phyloP scores from a whole-genome alignment of 2,888 invertebrate species.

The Agrenia bidenticulata region DNA sequence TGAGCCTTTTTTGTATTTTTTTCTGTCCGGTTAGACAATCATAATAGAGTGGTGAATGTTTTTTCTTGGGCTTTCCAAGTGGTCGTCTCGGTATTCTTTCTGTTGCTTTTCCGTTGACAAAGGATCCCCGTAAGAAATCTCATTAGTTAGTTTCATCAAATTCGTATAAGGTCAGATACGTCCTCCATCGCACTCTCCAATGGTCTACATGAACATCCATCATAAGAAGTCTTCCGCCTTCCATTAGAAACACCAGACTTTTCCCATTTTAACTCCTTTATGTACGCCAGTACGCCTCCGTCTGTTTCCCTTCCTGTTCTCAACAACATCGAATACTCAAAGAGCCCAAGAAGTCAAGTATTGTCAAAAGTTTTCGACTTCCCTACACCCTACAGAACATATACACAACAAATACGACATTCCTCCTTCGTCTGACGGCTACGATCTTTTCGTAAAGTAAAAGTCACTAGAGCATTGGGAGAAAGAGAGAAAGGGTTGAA shows the following conservation, averaged over 20 bases:
- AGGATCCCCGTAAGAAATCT: constrained; percentile 42
- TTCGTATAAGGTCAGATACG: constrained; percentile 8
- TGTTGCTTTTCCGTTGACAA: constrained; percentile 27
- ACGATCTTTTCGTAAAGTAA: neutral
- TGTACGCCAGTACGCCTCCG: constrained; percentile 30
- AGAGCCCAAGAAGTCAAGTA: constrained; percentile 5
- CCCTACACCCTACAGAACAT: neutral
- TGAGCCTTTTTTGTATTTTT: constrained; percentile 43
- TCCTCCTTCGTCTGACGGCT: neutral
- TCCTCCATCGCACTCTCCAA: neutral
- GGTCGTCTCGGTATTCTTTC: constrained; percentile 5
- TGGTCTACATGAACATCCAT: neutral
- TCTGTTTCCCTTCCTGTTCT: constrained; percentile 21
- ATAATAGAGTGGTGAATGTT: constrained; percentile 35
- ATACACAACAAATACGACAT: neutral
- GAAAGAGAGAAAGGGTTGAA: no score
- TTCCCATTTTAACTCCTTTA: constrained; percentile 30
- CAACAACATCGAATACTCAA: neutral
- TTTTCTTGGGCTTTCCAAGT: constrained; percentile 16
- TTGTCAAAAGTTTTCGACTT: constrained; percentile 19
- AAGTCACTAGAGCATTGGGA: no score
- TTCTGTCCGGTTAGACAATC: constrained; percentile 31
- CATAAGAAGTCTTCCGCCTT: constrained; percentile 4
- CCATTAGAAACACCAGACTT: constrained; percentile 17
- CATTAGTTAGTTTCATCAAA: constrained; percentile 53